A percentile compares a stretch with the other conserved stretches of the same genome.
Evolutionary conservation across 2,888 invertebrate genomes (phyloP).

Genomic region (Acleris laterana): DNA sequence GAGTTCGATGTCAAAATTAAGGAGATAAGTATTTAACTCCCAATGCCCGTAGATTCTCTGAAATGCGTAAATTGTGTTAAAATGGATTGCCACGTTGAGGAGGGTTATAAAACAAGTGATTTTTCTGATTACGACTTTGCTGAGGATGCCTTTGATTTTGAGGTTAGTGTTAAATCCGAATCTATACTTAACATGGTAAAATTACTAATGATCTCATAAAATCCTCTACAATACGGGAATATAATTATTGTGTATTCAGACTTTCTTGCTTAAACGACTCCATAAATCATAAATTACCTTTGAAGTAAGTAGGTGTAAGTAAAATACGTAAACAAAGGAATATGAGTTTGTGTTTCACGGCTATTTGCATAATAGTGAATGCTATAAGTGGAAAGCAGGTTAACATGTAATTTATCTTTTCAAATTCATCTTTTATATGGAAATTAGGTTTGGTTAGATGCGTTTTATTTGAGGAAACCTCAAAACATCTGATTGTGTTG

Average conservation of each 20-base stretch:
- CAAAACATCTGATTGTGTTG: constrained; percentile 1
- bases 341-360: too few relatives aligned
- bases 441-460: too few relatives aligned
- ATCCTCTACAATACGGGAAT: too few relatives aligned
- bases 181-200: background rate
- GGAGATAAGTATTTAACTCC: background rate
- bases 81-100: constrained; percentile 73
- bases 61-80: constrained; percentile 70
- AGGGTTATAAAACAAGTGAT: constrained; percentile 69
- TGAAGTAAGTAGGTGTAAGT: too few relatives aligned
- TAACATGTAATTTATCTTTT: too few relatives aligned
- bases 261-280: background rate
- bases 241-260: too few relatives aligned
- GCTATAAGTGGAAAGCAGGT: too few relatives aligned
- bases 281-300: background rate
- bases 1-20: constrained; percentile 1
- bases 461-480: background rate
- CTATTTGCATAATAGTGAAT: too few relatives aligned
- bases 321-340: constrained; percentile 19
- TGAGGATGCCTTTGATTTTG: constrained; percentile 78
- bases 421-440: too few relatives aligned
- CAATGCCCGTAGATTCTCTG: constrained; percentile 43
- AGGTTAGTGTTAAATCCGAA: constrained; percentile 61
- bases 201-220: background rate
- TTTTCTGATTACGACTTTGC: constrained; percentile 75